Evolutionary conservation across 2,888 invertebrate species (phyloP).

Genomic region (Drosophila kambysellisi): DNA sequence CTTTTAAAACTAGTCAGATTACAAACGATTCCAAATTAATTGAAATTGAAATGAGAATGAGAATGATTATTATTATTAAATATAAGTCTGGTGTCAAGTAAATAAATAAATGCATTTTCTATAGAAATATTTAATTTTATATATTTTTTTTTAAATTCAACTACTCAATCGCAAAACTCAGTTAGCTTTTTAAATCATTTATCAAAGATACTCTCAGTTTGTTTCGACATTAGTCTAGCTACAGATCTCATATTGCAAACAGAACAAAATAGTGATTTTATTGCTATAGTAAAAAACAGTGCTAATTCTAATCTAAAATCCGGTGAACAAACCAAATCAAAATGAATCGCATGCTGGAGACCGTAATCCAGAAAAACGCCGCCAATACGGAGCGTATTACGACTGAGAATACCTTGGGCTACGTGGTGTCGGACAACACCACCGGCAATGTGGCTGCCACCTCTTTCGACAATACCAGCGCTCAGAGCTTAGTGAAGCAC

Average conservation of each 20-base stretch:
- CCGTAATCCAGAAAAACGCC: slow-evolving; percentile 68
- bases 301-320: background rate
- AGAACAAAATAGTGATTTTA: background rate
- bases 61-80: background rate
- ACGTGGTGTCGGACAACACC: slow-evolving; percentile 76
- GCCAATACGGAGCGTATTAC: slow-evolving; percentile 79
- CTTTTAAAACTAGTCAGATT: slow-evolving; percentile 9
- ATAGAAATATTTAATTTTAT: background rate
- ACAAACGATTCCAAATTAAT: background rate
- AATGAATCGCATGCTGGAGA: slow-evolving; percentile 74
- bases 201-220: background rate
- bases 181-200: background rate
- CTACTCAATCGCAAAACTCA: too few species aligned
- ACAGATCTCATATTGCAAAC: slow-evolving; percentile 1
- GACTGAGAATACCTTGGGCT: slow-evolving; percentile 71
- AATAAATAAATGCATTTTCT: background rate
- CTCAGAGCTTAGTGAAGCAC: slow-evolving; percentile 78
- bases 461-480: slow-evolving; percentile 81
- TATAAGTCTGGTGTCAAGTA: background rate
- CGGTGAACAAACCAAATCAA: background rate
- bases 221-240: background rate
- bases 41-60: background rate
- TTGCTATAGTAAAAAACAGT: background rate
- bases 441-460: slow-evolving; percentile 72
- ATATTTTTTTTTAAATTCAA: background rate